Percentiles rank a stretch among this genome's conserved stretches.
These are phyloP conservation scores for Pachymerium ferrugineum DNA, from an alignment of 2,888 invertebrate genomes.

Conservation along the genomic window DNA sequence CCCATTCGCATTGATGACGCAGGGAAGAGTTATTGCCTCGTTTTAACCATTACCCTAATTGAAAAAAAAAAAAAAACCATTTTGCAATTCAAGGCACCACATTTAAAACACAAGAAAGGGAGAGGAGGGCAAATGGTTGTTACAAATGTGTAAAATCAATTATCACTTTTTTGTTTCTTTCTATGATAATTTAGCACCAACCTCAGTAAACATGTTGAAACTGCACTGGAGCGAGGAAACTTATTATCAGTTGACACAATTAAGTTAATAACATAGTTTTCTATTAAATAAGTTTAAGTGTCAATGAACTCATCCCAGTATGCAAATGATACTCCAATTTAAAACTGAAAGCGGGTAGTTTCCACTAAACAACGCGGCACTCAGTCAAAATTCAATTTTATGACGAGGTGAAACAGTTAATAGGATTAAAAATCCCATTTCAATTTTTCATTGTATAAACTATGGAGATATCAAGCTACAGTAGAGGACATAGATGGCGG, in stretches of 20 bases:
- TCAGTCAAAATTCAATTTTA: conserved; percentile 17
- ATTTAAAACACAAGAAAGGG: neutral
- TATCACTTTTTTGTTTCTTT: neutral
- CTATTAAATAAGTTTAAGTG: neutral
- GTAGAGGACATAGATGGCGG: conserved; percentile 6
- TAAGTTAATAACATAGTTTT: neutral
- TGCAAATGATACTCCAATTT: neutral
- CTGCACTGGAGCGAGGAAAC: conserved; percentile 4
- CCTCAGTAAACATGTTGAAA: conserved; percentile 10
- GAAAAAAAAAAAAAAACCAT: neutral
- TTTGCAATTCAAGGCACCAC: conserved; percentile 2
- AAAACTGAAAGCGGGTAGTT: neutral
- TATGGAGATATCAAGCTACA: conserved; percentile 2
- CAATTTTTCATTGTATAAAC: conserved; percentile 1
- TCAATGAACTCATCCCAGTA: neutral
- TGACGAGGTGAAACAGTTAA: conserved; percentile 5
- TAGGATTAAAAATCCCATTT: conserved; percentile 4
- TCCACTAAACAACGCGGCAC: neutral
- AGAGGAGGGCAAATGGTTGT: neutral
- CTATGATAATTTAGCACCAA: neutral
- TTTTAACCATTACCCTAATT: neutral
- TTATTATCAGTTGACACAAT: conserved; percentile 7
- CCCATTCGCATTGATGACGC: neutral
- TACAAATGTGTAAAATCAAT: neutral
- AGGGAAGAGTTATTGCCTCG: neutral